phyloP scores from a whole-genome alignment of 2,888 invertebrate species.

The Serripes groenlandicus region DNA sequence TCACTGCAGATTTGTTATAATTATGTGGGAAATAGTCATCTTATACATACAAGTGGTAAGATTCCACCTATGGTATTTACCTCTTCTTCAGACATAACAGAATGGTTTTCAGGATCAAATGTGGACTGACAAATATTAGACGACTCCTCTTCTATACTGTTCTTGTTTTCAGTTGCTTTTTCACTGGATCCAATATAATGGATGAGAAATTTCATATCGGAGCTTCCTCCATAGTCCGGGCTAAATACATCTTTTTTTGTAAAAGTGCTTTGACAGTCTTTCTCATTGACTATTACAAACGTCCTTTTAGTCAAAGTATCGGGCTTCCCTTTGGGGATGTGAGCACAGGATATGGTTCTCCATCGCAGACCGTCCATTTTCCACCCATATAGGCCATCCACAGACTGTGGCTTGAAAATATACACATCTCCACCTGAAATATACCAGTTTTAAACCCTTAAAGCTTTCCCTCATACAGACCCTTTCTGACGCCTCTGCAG shows the following conservation, averaged over 20 bases:
- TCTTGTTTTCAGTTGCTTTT: background rate
- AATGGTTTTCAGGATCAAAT: too few species aligned
- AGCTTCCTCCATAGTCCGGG: slow-evolving; percentile 20
- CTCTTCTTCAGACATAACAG: too few species aligned
- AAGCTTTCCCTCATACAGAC: too few species aligned
- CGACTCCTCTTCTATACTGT: background rate
- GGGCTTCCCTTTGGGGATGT: slow-evolving; percentile 39
- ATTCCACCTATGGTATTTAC: too few species aligned
- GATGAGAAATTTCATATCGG: slow-evolving; percentile 22
- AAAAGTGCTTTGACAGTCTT: background rate
- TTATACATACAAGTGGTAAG: too few species aligned
- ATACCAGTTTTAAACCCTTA: too few species aligned
- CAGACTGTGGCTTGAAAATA: slow-evolving; percentile 35
- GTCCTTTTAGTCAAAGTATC: slow-evolving; percentile 30
- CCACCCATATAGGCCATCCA: slow-evolving; percentile 25
- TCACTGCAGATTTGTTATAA: too few species aligned
- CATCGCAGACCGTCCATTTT: slow-evolving; percentile 46
- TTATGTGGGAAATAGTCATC: too few species aligned
- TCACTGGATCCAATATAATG: slow-evolving; percentile 38
- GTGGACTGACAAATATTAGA: too few species aligned
- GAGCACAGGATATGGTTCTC: slow-evolving; percentile 32
- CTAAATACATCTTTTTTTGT: slow-evolving; percentile 48
- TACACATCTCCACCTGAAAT: slow-evolving; percentile 59
- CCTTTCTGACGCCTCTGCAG: too few species aligned
- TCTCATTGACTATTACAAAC: slow-evolving; percentile 19